Conservation (phyloP, 2,888 invertebrate genomes). For the Polyommatus iphigenia region DNA sequence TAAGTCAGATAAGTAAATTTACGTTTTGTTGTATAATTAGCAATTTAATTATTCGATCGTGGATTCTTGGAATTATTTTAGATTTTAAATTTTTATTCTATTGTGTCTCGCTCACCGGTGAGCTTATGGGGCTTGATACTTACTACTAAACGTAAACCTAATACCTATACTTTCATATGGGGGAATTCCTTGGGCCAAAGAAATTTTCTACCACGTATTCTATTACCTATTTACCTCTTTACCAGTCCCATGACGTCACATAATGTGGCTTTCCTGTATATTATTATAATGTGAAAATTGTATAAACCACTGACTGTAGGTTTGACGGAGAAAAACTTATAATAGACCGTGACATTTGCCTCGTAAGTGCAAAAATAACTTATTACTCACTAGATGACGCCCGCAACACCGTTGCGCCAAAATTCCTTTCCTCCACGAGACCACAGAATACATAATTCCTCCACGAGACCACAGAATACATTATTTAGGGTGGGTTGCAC, state of each 20-base stretch:
- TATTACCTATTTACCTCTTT: neutral
- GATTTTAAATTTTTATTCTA: too few species aligned
- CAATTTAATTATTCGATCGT: too few species aligned
- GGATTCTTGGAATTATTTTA: too few species aligned
- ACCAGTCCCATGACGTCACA: neutral
- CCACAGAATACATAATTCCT: too few species aligned
- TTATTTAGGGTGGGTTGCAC: too few species aligned
- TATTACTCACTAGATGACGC: neutral
- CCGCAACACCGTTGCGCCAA: too few species aligned
- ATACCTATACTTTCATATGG: neutral
- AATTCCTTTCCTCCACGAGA: too few species aligned
- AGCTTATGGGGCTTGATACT: too few species aligned
- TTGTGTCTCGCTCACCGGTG: too few species aligned
- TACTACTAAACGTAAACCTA: neutral
- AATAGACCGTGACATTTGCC: neutral
- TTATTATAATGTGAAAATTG: neutral
- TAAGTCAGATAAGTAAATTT: too few species aligned
- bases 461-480: too few species aligned
- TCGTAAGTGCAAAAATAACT: neutral
- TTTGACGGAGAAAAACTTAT: neutral
- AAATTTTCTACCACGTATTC: neutral
- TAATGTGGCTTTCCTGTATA: neutral
- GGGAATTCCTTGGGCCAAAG: neutral
- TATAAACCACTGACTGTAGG: neutral
- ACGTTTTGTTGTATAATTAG: too few species aligned